Base-by-base conservation (phyloP, 2,797 vertebrate genomes). In the Anguilla pacifica region DNA sequence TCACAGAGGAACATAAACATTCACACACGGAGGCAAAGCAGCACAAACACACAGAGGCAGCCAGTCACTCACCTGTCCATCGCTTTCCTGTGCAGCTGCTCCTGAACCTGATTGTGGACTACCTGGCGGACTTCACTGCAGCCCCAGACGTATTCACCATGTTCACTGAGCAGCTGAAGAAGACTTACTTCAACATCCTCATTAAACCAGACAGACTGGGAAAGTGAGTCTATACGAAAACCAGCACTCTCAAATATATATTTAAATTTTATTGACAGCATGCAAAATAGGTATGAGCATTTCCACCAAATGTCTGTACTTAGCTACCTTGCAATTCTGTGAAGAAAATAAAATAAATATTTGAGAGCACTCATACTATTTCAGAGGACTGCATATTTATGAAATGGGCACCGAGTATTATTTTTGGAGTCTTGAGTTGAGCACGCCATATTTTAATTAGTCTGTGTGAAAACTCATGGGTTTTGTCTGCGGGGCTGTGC, bases 181-280 rank as follows among this genome's bases (percentile, higher is more conserved):
- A 99, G 92, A 97, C 97, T 0, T 99, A 98, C 93, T 99, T 97
- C 94, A 99, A 99, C 94, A 97, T 98, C 94, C 97, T 99, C 91
- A 99, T 99, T 92, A 98, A 98, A 88, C 98, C 98, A 0, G 97
- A 98, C 92, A 98, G 98, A 31, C 96, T 99, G 90, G 93, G 97
- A 94, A 99, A 98, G 98, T 99, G 92, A 91, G 97, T 97, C 46
- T 79, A 57, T 67, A 31, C 46, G 90, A 89, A 94, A 94, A 83
- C 87, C 86, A 64, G 6, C 17, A 64, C 17, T 64, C 17, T 25
- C 43, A 46, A 46, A 53, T 53, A 53, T 53, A 53, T 53, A 53
- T 53, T 53, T 53, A 11, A 59, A 22, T 25, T 17, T 7, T 25
- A 64, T 64, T 64, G 59, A 3, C 59, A 64, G 59, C 59, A 64